Percentiles rank a stretch among this genome's conserved stretches.
Evolutionary conservation across 2,888 invertebrate genomes (phyloP).

Genomic region (Strigamia crassipes): DNA sequence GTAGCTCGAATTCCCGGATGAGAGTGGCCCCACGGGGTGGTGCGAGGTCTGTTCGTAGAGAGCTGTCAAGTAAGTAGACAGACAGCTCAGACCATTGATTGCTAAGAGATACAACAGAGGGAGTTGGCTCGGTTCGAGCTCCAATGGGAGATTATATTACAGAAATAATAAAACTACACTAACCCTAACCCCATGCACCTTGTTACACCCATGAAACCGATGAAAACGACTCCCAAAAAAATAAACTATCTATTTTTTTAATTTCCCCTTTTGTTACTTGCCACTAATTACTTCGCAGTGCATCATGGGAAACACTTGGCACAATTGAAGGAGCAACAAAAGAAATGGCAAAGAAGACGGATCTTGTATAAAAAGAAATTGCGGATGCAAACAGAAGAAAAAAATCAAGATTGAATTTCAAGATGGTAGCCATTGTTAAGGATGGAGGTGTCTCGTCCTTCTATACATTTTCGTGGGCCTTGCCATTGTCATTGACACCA

Average conservation of each 20-base stretch:
- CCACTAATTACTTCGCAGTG: slow-evolving; percentile 34
- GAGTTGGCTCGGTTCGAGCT: slow-evolving; percentile 30
- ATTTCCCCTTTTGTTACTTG: not conserved
- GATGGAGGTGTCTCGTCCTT: slow-evolving; percentile 14
- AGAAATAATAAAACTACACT: slow-evolving; percentile 22
- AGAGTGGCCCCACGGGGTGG: slow-evolving; percentile 1
- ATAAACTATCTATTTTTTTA: not conserved
- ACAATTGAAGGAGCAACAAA: slow-evolving; percentile 32
- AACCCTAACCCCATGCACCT: not conserved
- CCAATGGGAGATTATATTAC: slow-evolving; percentile 28
- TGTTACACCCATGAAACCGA: not conserved
- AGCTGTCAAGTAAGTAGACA: slow-evolving; percentile 24
- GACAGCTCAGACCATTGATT: slow-evolving; percentile 26
- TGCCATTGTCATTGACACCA: slow-evolving; percentile 27
- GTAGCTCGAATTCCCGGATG: slow-evolving; percentile 20
- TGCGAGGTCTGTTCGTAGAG: not conserved
- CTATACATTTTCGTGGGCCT: slow-evolving; percentile 12
- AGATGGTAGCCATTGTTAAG: slow-evolving; percentile 17
- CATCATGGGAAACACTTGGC: slow-evolving; percentile 29
- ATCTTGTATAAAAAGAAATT: slow-evolving; percentile 27
- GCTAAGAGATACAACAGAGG: slow-evolving; percentile 14
- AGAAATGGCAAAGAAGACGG: slow-evolving; percentile 17
- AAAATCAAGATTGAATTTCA: slow-evolving; percentile 31
- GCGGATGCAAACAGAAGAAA: slow-evolving; percentile 25
- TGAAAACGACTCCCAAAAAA: not conserved